Evolutionary conservation across 2,888 invertebrate genomes (phyloP).

Genomic region (Byasa hedistus): DNA sequence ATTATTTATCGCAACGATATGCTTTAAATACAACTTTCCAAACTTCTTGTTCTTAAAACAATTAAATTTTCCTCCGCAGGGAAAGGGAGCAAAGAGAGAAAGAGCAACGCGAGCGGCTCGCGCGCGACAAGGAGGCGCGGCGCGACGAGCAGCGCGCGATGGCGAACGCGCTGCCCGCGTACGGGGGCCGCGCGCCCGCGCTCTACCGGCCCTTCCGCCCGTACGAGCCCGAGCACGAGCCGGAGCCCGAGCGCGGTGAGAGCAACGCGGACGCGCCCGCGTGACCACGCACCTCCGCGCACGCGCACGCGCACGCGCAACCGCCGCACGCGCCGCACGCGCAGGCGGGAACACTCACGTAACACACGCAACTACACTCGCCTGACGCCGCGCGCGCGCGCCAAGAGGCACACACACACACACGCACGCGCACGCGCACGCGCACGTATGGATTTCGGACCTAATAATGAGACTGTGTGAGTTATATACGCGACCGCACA

Average conservation of each 20-base stretch:
- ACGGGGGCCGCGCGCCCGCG: slow-evolving; percentile 46
- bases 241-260: slow-evolving; percentile 28
- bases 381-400: too few species aligned
- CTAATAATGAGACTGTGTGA: too few species aligned
- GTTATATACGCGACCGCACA: too few species aligned
- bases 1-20: too few species aligned
- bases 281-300: slow-evolving; percentile 14
- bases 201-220: slow-evolving; percentile 60
- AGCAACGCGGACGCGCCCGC: slow-evolving; percentile 26
- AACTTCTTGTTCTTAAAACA: too few species aligned
- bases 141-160: slow-evolving; percentile 59
- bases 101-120: slow-evolving; percentile 67
- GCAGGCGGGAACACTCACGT: too few species aligned
- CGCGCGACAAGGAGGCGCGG: slow-evolving; percentile 67
- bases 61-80: slow-evolving; percentile 38
- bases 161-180: slow-evolving; percentile 43
- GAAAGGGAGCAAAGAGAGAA: slow-evolving; percentile 68
- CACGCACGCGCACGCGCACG: slow-evolving; percentile 20
- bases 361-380: not conserved
- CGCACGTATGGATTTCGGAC: slow-evolving; percentile 36
- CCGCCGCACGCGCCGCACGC: slow-evolving; percentile 3
- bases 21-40: too few species aligned
- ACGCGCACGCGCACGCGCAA: slow-evolving; percentile 7
- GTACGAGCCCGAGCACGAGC: slow-evolving; percentile 41
- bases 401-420: slow-evolving; percentile 20